These are phyloP conservation scores for Pedicia rivosa DNA, from an alignment of 2,888 invertebrate species.

Conservation along the genomic window DNA sequence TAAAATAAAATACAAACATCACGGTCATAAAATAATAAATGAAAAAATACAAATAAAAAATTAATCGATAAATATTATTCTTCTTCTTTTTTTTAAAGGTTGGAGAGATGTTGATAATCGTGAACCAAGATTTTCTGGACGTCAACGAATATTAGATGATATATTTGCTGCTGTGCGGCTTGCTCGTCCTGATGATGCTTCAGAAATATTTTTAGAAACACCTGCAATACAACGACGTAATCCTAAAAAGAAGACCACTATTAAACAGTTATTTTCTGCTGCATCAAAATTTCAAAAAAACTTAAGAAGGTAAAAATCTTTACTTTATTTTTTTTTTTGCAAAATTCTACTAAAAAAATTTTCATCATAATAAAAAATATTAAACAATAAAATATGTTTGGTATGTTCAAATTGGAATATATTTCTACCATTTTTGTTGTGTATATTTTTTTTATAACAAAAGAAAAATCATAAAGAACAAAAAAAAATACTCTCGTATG, in stretches of 20 bases:
- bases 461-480: too few species aligned
- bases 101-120: constrained; percentile 74
- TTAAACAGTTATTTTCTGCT: constrained; percentile 88
- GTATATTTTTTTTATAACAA: too few species aligned
- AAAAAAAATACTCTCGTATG: too few species aligned
- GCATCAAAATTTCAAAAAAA: constrained; percentile 95
- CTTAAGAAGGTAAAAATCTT: constrained; percentile 47
- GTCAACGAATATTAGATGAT: constrained; percentile 53
- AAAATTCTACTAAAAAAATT: too few species aligned
- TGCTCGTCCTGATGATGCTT: constrained; percentile 39
- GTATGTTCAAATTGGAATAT: too few species aligned
- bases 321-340: not conserved
- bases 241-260: constrained; percentile 73
- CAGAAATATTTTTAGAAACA: constrained; percentile 49
- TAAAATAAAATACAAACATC: too few species aligned
- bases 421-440: too few species aligned
- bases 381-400: too few species aligned
- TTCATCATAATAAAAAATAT: too few species aligned
- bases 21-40: too few species aligned
- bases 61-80: not conserved
- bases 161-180: constrained; percentile 55
- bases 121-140: constrained; percentile 48
- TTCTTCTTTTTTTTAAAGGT: constrained; percentile 38
- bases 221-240: constrained; percentile 49
- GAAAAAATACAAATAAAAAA: not conserved